A percentile compares a stretch with the other conserved stretches of the same genome.
Conservation (phyloP, 1,140 invertebrate species). For the Drosophila quadrilineata region DNA sequence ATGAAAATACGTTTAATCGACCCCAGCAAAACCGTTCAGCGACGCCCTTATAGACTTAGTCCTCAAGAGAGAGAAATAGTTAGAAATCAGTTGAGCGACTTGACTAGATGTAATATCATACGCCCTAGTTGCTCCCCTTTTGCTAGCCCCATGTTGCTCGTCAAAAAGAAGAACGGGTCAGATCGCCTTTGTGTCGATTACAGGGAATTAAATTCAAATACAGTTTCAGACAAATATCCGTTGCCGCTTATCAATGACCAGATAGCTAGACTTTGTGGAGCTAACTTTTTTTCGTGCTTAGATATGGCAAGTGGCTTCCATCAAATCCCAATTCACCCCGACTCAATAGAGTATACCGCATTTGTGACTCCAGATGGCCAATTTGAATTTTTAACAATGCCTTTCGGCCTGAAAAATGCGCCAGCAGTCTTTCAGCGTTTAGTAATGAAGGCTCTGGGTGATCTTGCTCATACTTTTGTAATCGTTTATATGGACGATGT, state of each 20-base stretch:
- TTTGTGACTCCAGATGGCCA: slow-evolving; percentile 2
- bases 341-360: slow-evolving; percentile 17
- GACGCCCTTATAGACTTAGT: too few relatives aligned
- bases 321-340: slow-evolving; percentile 6
- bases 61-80: too few relatives aligned
- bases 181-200: slow-evolving; percentile 11
- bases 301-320: slow-evolving; percentile 2
- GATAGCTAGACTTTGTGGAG: too few relatives aligned
- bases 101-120: too few relatives aligned
- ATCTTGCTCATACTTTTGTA: slow-evolving; percentile 1
- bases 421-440: too few relatives aligned
- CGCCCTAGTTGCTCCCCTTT: slow-evolving; percentile 19
- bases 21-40: too few relatives aligned
- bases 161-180: too few relatives aligned
- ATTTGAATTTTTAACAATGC: too few relatives aligned
- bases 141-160: slow-evolving; percentile 15
- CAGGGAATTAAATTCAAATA: slow-evolving; percentile 19
- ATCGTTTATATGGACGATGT: slow-evolving; percentile 31
- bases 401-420: too few relatives aligned
- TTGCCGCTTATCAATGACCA: slow-evolving; percentile 27
- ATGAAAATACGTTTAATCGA: slow-evolving; percentile 13
- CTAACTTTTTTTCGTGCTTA: too few relatives aligned
- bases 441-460: too few relatives aligned
- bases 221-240: slow-evolving; percentile 16
- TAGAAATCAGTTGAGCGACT: too few relatives aligned